Evolutionary conservation across 2,113 vertebrate species (phyloP), one percentile per base, ranked within the genome.

Genomic region (Lepidothrix coronata): DNA sequence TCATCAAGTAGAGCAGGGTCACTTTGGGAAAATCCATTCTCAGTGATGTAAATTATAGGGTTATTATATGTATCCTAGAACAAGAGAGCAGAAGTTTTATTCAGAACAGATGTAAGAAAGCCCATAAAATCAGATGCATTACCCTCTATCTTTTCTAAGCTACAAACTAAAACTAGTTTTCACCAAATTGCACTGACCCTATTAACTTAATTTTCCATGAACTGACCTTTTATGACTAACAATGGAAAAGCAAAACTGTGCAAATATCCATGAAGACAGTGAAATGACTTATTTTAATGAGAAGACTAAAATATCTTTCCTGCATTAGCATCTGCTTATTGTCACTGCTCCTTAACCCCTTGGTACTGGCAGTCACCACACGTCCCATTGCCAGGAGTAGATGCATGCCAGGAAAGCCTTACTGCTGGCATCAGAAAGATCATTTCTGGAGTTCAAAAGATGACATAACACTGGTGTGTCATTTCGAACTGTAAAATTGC

Each of bases 31-130:
- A 99, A 98, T 58, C 99, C 98, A 49, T 98, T 99, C 97, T 99
- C 98, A 9, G 98, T 98, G 91, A 99, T 98, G 97, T 99, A 99
- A 98, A 99, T 98, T 78, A 96, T 70, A 22, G 98, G 98, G 95
- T 98, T 98, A 97, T 98, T 98, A 97, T 98, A 99, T 8, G 91
- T 98, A 96, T 98, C 97, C 98, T 99, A 98, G 89, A 97, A 97
- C 65, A 97, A 98, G 90, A 96, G 68, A 98, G 81, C 81, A 97
- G 88, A 96, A 98, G 95, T 97, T 98, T 97, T 97, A 97, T 97
- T 97, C 96, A 86, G 96, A 97, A 98, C 95, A 98, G 96, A 97
- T 97, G 95, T 95, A 97, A 97, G 91, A 93, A 95, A 97, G 37
- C 75, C 93, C 97, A 98, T 98, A 98, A 98, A 98, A 98, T 97